Base-by-base conservation (phyloP, 2,113 vertebrate species). In the Scortum barcoo region DNA sequence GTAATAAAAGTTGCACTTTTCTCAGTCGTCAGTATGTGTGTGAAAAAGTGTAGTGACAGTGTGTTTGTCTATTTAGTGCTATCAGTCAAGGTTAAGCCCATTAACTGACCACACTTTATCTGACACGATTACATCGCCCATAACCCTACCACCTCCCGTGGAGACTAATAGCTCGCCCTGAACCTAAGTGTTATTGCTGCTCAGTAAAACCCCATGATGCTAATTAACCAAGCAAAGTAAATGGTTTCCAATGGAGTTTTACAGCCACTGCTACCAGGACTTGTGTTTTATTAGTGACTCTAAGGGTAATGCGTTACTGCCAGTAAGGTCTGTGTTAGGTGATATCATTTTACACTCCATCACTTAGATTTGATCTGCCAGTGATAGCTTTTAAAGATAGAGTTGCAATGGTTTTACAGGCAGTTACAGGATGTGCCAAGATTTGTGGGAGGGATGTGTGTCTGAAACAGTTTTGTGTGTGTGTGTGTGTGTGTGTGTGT, bases 201-300 rank as follows among this genome's bases (percentile, higher is more conserved):
- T 76, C 85, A 46, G 73, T 91, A 85, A 90, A 92, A 81, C 71
- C 78, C 72, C 51, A 46, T 26, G 81, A 87, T 90, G 86, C 89
- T 90, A 87, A 90, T 93, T 90, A 89, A 81, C 75, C 60, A 80
- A 50, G 72, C 74, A 74, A 72, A 81, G 68, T 82, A 81, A 90
- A 88, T 85, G 78, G 72, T 72, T 80, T 88, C 76, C 73, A 74
- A 53, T 86, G 81, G 61, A 62, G 57, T 89, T 91, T 91, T 84
- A 88, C 72, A 79, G 68, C 78, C 42, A 22, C 65, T 40, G 72
- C 84, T 81, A 85, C 54, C 44, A 76, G 26, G 69, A 78, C 75
- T 60, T 50, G 24, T 85, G 85, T 85, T 90, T 92, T 89, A 90
- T 86, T 66, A 78, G 88, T 54, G 30, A 85, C 61, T 84, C 56